Base-by-base conservation (phyloP, 2,888 invertebrate species). In the Erebia aethiops region DNA sequence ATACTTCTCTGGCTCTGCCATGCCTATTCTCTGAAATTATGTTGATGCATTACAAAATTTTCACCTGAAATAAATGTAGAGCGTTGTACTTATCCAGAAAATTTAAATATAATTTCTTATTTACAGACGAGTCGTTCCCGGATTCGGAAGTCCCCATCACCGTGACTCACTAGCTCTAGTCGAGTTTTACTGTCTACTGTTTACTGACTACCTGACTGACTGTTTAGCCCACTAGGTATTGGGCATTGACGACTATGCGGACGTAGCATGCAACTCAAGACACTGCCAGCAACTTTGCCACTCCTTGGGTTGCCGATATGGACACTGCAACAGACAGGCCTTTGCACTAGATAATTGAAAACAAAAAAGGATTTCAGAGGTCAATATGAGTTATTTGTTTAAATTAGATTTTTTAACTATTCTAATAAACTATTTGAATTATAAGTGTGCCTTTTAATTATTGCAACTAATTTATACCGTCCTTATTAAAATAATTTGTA, bases 261-360 rank as follows among this genome's bases (percentile, higher is more conserved):
- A 35, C 57, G 14, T 57, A 26, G 57, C 26, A 14, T 57, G 57
- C 57, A 13, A 57, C 57, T 13, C 26, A n/a, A 26, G 26, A n/a
- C 11, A 26, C 8, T 57, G 57, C 35, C 57, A 57, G 26, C 57
- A 57, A 35, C 13, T 26, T 8, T 57, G 57, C 57, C 14, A 26
- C 13, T 5, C 14, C 1, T 14, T 26, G 57, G 67, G 67, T 16
- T 68, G 43, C 61, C 14, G 35, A 2, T 41, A 16, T 18, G 68
- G 68, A 18, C 60, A 35, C 1, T 68, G 68, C 41, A 54, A 41
- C n/a, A 68, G 18, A 8, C 41, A 68, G 18, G 68, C 68, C 35
- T 68, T 7, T 68, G 68, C 68, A 61, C 60, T 16, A 52, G 5
- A n/a, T 52, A 14, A 51, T 14, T 51, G 13, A 51, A 51, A 51